phyloP scores from a whole-genome alignment of 1,140 invertebrate genomes.

The Sitobion miscanthi region DNA sequence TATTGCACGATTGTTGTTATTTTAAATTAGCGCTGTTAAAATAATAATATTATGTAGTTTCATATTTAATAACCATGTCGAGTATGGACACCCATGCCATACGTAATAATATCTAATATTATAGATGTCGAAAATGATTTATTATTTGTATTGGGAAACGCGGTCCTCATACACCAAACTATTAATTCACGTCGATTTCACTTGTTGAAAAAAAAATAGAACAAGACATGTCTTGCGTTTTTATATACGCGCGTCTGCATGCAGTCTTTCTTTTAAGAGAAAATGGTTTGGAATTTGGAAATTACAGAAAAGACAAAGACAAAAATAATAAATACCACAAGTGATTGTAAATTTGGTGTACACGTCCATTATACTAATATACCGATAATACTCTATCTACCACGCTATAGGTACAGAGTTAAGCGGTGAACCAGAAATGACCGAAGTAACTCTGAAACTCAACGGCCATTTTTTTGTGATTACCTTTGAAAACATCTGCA shows the following conservation, averaged over 20 bases:
- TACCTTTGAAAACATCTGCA: neutral
- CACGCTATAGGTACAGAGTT: neutral
- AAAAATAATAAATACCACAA: neutral
- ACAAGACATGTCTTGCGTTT: neutral
- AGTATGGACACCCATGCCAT: neutral
- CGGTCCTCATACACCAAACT: neutral
- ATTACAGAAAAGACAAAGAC: neutral
- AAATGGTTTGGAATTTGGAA: neutral
- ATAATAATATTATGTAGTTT: neutral
- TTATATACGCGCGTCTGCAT: neutral
- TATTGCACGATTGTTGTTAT: neutral
- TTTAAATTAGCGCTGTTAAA: neutral
- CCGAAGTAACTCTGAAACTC: neutral
- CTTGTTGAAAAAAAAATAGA: neutral
- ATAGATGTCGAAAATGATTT: neutral
- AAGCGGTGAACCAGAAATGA: too few relatives aligned
- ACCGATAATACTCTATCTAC: neutral
- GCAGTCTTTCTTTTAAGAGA: neutral
- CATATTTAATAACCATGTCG: constrained; percentile 15
- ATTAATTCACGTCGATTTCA: constrained; percentile 4
- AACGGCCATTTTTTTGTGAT: neutral
- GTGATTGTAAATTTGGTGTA: neutral
- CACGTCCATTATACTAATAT: neutral
- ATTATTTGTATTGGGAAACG: neutral
- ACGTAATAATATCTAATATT: neutral